These are phyloP conservation scores for Melanerpes formicivorus DNA, from an alignment of 2,113 vertebrate genomes.

Conservation along the genomic window DNA sequence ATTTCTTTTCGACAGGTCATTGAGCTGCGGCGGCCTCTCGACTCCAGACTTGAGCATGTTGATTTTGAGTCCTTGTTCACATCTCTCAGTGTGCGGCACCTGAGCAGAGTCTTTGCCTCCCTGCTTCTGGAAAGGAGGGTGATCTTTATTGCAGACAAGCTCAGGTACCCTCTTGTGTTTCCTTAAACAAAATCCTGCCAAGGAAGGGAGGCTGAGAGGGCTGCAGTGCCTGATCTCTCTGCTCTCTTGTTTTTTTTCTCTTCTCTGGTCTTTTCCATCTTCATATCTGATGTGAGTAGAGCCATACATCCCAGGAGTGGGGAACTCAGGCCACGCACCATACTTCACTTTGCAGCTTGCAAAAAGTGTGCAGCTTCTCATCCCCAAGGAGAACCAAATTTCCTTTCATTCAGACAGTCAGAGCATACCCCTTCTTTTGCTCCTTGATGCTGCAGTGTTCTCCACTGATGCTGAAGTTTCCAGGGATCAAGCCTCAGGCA, in stretches of 20 bases:
- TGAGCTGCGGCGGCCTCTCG: constrained; percentile 90
- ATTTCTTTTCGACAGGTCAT: constrained; percentile 80
- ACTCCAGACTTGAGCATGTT: constrained; percentile 95
- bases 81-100: constrained; percentile 84
- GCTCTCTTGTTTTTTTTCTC: not conserved
- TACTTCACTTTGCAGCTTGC: not conserved
- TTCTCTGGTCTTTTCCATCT: not conserved
- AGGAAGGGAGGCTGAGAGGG: not conserved
- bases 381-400: not conserved
- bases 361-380: not conserved
- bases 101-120: constrained; percentile 86
- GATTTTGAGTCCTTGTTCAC: constrained; percentile 94
- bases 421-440: not conserved
- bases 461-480: not conserved
- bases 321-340: not conserved
- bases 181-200: not conserved
- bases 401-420: not conserved
- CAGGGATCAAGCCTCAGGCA: not conserved
- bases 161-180: constrained; percentile 81
- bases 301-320: not conserved
- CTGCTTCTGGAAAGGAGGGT: constrained; percentile 93
- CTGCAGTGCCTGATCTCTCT: not conserved
- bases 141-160: constrained; percentile 94
- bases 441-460: not conserved
- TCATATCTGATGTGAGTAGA: rapidly evolving